Conservation (phyloP, 2,797 vertebrate genomes). For the Buphagus erythrorhynchus region DNA sequence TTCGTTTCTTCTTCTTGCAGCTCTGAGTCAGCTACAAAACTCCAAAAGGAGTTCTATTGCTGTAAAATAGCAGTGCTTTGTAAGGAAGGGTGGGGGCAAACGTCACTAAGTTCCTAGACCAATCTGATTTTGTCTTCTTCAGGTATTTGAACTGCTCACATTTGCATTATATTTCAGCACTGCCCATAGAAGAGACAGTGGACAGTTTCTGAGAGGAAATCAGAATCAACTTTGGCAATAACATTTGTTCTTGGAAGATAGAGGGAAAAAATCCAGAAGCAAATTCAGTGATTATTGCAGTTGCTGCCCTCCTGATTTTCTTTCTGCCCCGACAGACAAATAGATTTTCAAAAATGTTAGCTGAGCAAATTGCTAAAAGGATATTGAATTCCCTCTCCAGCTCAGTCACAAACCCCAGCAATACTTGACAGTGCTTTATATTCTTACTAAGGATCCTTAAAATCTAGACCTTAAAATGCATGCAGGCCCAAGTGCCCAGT, state of each 20-base stretch:
- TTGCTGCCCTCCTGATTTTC: neutral
- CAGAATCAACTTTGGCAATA: neutral
- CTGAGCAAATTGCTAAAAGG: neutral
- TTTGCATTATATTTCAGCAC: neutral
- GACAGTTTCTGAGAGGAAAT: neutral
- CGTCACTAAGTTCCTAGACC: constrained; percentile 32
- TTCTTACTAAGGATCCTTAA: neutral
- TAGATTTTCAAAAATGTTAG: neutral
- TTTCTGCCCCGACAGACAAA: neutral
- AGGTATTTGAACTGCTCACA: neutral
- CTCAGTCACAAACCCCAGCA: neutral
- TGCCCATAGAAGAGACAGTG: neutral
- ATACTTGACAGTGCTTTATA: neutral
- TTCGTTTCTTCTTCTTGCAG: neutral
- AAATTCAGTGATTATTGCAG: neutral
- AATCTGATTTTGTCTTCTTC: constrained; percentile 11
- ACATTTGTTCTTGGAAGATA: neutral
- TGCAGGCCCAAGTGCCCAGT: neutral
- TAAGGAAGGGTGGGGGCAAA: neutral
- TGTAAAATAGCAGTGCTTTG: neutral
- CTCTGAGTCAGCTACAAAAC: neutral
- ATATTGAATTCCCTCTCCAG: neutral
- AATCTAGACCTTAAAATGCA: neutral
- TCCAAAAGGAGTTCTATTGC: neutral
- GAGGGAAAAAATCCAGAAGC: neutral